Base-by-base conservation (phyloP, 2,797 vertebrate genomes). In the Pipistrellus pygmaeus region DNA sequence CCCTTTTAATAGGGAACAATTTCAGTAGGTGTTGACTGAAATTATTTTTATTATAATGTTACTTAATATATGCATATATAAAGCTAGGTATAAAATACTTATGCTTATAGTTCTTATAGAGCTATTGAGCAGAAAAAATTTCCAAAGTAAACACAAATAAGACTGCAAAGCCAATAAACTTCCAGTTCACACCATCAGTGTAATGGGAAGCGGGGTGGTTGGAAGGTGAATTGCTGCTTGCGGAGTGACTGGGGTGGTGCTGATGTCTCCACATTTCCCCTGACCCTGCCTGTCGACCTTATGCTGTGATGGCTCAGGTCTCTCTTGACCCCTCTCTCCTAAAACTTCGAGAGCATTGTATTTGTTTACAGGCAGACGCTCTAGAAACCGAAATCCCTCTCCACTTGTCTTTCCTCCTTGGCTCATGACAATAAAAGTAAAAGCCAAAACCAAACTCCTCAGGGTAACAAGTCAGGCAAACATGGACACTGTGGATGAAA, bases 61-160 rank as follows among this genome's bases (percentile, higher is more conserved):
- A 95, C 72, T 96, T 96, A 94, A 95, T 92, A 95, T 17, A 17
- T 38, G 76, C 27, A 66, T 88, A 78, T 80, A 89, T 95, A 95
- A 96, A 96, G 66, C 46, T 93, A 95, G 91, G 90, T 96, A 95
- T 89, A 96, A 96, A 97, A 93, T 66, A 87, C 76, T 78, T 93
- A 89, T 6, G 72, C 64, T 87, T 95, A 62, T 55, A 87, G 93
- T 25, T 35, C 87, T 88, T 77, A 78, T 30, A 85, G 76, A 38
- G 81, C 84, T 96, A 93, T 95, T 93, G 95, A 95, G 72, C 1
- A 1, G 91, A 91, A 97, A 91, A 94, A 77, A 93, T 82, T 95
- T 87, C 81, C 82, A 96, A 95, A 95, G 95, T 96, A 96, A 97
- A 95, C 60, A 91, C 89, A 82, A 85, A 85, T 77, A 95, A 96